Conservation (phyloP, 2,113 vertebrate species). For the Tilapia sparmanii region DNA sequence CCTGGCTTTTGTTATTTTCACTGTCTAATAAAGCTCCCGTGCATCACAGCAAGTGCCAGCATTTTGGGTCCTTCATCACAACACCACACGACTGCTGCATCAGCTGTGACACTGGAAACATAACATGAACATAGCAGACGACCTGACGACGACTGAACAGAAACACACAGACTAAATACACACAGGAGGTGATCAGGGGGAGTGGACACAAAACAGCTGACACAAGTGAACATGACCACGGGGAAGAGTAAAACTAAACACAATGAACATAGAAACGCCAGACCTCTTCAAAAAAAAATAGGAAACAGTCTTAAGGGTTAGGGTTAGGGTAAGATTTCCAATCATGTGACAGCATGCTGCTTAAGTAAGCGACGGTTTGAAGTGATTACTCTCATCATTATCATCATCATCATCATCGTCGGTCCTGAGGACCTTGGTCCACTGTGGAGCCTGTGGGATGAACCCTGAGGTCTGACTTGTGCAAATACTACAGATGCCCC, state of each 20-base stretch:
- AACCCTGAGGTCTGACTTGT: background rate
- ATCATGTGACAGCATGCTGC: background rate
- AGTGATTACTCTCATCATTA: background rate
- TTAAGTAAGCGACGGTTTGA: background rate
- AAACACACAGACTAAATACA: background rate
- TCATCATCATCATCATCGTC: background rate
- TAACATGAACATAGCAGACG: too few relatives aligned
- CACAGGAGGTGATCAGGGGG: background rate
- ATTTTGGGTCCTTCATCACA: too few relatives aligned
- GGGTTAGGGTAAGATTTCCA: background rate
- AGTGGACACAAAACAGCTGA: background rate
- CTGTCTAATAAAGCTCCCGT: too few relatives aligned
- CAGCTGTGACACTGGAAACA: too few relatives aligned
- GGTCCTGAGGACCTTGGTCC: background rate
- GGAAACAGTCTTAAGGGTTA: background rate
- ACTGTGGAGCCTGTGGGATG: background rate
- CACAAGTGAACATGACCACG: background rate
- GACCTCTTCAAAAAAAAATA: background rate
- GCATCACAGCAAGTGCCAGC: too few relatives aligned
- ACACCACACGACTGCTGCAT: too few relatives aligned
- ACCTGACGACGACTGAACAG: background rate
- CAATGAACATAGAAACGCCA: background rate
- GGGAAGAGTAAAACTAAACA: background rate
- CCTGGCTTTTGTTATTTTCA: too few relatives aligned
- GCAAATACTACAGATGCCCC: background rate